Base-by-base conservation (phyloP, 2,888 invertebrate species). In the Antheraea assamensis region DNA sequence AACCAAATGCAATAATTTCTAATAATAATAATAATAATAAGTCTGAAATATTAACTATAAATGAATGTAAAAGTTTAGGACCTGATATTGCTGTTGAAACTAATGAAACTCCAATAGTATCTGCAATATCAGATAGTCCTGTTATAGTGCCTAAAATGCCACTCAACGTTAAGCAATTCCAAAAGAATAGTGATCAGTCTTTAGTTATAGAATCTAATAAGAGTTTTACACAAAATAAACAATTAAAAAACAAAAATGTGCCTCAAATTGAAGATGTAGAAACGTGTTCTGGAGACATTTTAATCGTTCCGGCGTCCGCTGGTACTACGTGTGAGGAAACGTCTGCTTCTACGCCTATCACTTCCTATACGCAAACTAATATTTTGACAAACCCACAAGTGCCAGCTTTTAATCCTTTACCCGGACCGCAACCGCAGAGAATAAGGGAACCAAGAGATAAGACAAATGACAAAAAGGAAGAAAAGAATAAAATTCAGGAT, bases 61-160 rank as follows among this genome's bases (percentile, higher is more conserved):
- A 90, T 80, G 93, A 93, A 87, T 92, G 80, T 89, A 92, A 91
- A 88, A 86, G 78, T 84, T 83, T 90, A 86, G 92, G 87, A 83
- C 79, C 87, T 82, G 92, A 93, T 85, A 85, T 86, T 87, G 89
- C 87, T 84, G 85, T 81, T 72, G 90, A 91, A 83, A 79, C 87
- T 77, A 89, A 82, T 79, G 94, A 94, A 83, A 96, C 96, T 47
- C 97, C 97, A 70, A 95, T 97, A 78, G 97, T 97, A 74, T 97
- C 97, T 77, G 97, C 97, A 77, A 96, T 96, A 91, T 95, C 96
- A 74, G 96, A 96, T 84, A 96, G 96, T 81, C 96, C 96, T 82
- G 96, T 96, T 87, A 95, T 96, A 87, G 95, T 95, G 88, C 95
- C 95, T 86, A 95, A 95, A 92, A 88, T 94, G 88, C 91, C 95